Evolutionary conservation across 2,797 vertebrate species (phyloP).

Genomic region (Anomalospiza imberbis): DNA sequence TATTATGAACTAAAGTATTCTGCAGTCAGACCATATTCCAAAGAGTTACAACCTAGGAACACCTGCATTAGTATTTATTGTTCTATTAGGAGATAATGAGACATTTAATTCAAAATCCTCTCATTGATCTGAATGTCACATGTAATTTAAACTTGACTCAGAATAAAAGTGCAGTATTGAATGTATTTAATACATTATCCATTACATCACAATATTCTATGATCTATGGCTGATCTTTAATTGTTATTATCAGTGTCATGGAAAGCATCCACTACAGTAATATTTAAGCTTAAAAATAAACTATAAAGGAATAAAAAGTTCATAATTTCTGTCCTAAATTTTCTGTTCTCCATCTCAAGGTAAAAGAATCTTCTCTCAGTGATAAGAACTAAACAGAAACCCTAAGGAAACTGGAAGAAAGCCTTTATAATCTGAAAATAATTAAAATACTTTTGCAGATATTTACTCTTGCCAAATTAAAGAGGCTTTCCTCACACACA

Average conservation of each 20-base stretch:
- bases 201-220: neutral
- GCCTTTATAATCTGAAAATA: neutral
- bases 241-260: neutral
- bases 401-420: neutral
- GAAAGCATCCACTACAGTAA: neutral
- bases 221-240: neutral
- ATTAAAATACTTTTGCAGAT: neutral
- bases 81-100: constrained; percentile 20
- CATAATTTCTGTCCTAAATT: neutral
- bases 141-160: constrained; percentile 6
- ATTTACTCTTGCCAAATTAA: neutral
- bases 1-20: constrained; percentile 39
- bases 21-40: constrained; percentile 31
- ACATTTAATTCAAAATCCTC: constrained; percentile 49
- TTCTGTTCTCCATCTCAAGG: neutral
- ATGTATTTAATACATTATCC: neutral
- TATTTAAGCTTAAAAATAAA: neutral
- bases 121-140: constrained; percentile 48
- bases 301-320: neutral
- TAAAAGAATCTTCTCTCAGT: neutral
- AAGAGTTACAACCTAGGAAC: constrained; percentile 10
- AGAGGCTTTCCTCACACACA: neutral
- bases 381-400: neutral
- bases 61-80: constrained; percentile 44
- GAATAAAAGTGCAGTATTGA: neutral